Percentiles rank a stretch among this genome's conserved stretches.
Conservation (phyloP, 2,888 invertebrate species). For the Polylopha cassiicola region DNA sequence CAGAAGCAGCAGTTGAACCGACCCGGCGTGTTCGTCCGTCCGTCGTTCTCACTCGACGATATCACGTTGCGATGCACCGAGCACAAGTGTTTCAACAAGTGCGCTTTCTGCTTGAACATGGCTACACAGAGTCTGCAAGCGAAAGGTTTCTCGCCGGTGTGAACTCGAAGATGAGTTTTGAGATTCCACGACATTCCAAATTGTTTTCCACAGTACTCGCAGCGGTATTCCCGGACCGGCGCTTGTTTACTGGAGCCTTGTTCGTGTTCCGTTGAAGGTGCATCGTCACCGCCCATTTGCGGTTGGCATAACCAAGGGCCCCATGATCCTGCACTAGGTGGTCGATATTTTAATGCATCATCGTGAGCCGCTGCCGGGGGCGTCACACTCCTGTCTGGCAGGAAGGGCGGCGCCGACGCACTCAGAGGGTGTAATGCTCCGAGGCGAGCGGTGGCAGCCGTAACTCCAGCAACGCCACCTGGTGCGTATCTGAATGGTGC, state of each 20-base stretch:
- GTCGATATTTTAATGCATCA: slow-evolving; percentile 78
- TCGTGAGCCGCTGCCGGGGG: slow-evolving; percentile 78
- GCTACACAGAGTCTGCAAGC: slow-evolving; percentile 92
- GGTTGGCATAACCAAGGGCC: slow-evolving; percentile 82
- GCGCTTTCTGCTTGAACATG: slow-evolving; percentile 95
- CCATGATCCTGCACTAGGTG: slow-evolving; percentile 85
- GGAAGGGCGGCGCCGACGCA: slow-evolving; percentile 84
- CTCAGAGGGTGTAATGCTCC: slow-evolving; percentile 80
- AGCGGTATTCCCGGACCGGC: slow-evolving; percentile 90
- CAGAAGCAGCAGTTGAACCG: slow-evolving; percentile 93
- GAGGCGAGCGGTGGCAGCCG: slow-evolving; percentile 72
- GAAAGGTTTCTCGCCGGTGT: slow-evolving; percentile 93
- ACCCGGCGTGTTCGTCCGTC: slow-evolving; percentile 77
- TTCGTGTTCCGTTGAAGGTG: slow-evolving; percentile 68
- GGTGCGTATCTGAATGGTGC: slow-evolving; percentile 79
- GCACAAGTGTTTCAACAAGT: slow-evolving; percentile 90
- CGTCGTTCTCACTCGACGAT: slow-evolving; percentile 86
- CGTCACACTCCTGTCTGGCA: slow-evolving; percentile 79
- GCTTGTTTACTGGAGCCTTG: slow-evolving; percentile 76
- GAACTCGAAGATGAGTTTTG: slow-evolving; percentile 91
- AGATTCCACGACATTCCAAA: slow-evolving; percentile 96
- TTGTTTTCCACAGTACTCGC: slow-evolving; percentile 93
- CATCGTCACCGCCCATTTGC: slow-evolving; percentile 76
- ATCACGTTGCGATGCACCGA: slow-evolving; percentile 93
- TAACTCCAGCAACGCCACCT: slow-evolving; percentile 77